Evolutionary conservation across 2,888 invertebrate species (phyloP), one percentile per base, ranked within the genome.

Genomic region (Eupelmus urozonus): DNA sequence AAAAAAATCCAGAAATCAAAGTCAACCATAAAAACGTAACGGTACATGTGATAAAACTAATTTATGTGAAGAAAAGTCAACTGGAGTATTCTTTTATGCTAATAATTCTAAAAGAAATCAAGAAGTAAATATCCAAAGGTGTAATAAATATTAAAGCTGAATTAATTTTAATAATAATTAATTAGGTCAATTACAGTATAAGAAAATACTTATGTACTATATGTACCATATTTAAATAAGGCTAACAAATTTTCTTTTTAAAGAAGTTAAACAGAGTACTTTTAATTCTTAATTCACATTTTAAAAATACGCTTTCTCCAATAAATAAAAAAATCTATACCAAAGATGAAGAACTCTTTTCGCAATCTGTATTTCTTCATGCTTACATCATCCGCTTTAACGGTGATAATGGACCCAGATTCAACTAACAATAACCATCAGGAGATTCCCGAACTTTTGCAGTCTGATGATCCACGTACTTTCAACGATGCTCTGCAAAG

Each of bases 341-440:
- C 45, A 57, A 59, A 63, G 29, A 62, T 9, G 27, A 45, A 57
- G 16, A 13, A 27, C 34, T n/a, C 49, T 5, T 18, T 7, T 13
- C 27, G 83, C 13, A 79, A 79, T 72, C 42, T 87, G 23, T 83
- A 82, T 27, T 77, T 87, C 60, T 69, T 76, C 82, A 67, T 29
- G 18, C 80, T 86, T 16, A 78, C 85, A 5, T 85, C 88, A 1
- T 83, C 83, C 29, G 86, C 83, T 2, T 81, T 87, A 7, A 83
- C 88, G 2, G 88, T 87, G 25, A 86, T 89, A 70, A 85, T 87
- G 86, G 88, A 88, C 23, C 82, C 82, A 82, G 25, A 59, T 73
- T 13, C 55, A 34, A 20, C 13, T 45, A 40, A 11, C 7, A 53
- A 55, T 1, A 7, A 23, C 2, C 63, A 62, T 2, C 51, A 63